phyloP scores from a whole-genome alignment of 1,140 invertebrate species.

The Lepidurus apus region DNA sequence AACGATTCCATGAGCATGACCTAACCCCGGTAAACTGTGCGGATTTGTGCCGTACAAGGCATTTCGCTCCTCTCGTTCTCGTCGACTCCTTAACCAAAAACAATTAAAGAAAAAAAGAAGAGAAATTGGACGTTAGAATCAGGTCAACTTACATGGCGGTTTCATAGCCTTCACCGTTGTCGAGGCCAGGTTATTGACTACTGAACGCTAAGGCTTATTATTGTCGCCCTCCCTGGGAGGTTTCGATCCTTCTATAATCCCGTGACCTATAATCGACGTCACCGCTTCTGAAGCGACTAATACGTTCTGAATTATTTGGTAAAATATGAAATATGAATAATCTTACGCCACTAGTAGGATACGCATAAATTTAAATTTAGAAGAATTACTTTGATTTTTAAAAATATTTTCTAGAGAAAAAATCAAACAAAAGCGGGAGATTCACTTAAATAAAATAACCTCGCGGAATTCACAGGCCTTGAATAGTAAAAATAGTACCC shows the following conservation, averaged over 20 bases:
- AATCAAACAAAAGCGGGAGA: no score
- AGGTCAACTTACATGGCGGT: not conserved
- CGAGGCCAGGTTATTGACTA: not conserved
- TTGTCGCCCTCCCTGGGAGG: not conserved
- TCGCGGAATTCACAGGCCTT: no score
- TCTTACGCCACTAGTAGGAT: no score
- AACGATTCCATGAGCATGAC: not conserved
- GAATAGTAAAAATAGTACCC: not conserved
- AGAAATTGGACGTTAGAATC: not conserved
- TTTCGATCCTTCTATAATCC: not conserved
- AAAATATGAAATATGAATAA: no score
- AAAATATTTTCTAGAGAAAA: no score
- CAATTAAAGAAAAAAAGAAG: not conserved
- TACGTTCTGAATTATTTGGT: no score
- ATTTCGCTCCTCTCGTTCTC: slow-evolving; percentile 2
- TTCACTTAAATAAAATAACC: no score
- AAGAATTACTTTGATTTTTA: no score
- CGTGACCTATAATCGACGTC: slow-evolving; percentile 11
- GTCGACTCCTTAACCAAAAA: not conserved
- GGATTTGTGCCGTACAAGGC: slow-evolving; percentile 8
- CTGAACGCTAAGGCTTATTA: not conserved
- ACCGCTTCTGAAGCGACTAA: not conserved
- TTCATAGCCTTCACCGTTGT: not conserved
- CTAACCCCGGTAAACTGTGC: slow-evolving; percentile 8
- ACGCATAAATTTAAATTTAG: no score